A percentile compares a stretch with the other conserved stretches of the same genome.
These are phyloP conservation scores for Tachina grossa DNA, from an alignment of 2,888 invertebrate genomes.

Conservation along the genomic window DNA sequence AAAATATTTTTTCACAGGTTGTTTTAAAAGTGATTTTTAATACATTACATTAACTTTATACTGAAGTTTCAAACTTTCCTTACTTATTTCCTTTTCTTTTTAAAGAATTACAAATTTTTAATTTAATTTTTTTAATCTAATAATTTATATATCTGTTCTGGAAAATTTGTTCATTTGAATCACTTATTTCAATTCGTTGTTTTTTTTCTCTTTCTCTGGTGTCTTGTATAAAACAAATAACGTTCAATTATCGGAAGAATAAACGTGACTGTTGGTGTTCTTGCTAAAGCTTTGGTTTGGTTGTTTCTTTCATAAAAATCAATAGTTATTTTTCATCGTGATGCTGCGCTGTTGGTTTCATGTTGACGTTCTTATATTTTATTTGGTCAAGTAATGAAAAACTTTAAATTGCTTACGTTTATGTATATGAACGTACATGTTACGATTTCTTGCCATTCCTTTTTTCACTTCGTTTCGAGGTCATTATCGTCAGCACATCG, in stretches of 20 bases:
- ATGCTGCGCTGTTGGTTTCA: not conserved
- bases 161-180: not conserved
- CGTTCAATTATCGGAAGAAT: slow-evolving; percentile 62
- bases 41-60: too few relatives aligned
- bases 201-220: not conserved
- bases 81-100: too few relatives aligned
- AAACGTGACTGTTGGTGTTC: slow-evolving; percentile 66
- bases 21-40: too few relatives aligned
- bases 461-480: slow-evolving; percentile 33
- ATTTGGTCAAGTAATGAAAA: slow-evolving; percentile 64
- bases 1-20: too few relatives aligned
- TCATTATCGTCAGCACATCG: slow-evolving; percentile 18
- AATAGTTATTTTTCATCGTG: not conserved
- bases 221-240: slow-evolving; percentile 59
- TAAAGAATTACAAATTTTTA: not conserved
- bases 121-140: not conserved
- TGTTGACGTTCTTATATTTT: slow-evolving; percentile 38
- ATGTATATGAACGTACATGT: too few relatives aligned
- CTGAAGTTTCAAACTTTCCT: too few relatives aligned
- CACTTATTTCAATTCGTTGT: slow-evolving; percentile 7
- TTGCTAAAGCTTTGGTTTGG: slow-evolving; percentile 10
- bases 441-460: not conserved
- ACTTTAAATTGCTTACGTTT: slow-evolving; percentile 51
- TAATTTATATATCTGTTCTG: not conserved
- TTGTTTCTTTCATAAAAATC: not conserved